phyloP scores from a whole-genome alignment of 1,140 invertebrate genomes.

The Meloidogyne floridensis region DNA sequence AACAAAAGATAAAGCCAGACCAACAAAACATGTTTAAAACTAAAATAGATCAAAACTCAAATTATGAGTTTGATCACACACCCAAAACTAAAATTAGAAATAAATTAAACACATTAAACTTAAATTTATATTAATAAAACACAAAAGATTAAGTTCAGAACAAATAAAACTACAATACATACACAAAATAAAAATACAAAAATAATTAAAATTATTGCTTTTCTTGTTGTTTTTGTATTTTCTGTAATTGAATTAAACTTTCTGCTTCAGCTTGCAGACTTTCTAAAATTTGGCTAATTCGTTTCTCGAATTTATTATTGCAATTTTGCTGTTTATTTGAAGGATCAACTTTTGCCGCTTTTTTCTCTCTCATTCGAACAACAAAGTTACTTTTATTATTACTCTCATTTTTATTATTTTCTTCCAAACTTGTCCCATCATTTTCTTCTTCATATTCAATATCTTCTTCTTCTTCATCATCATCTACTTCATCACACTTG shows the following conservation, averaged over 20 bases:
- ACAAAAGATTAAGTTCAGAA: background rate
- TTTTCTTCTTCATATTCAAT: background rate
- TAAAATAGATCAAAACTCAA: no score
- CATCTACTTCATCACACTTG: conserved; percentile 29
- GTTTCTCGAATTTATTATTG: conserved; percentile 52
- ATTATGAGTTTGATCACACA: no score
- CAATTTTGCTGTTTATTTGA: background rate
- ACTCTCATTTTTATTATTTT: background rate
- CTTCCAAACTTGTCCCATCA: background rate
- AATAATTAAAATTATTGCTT: conserved; percentile 16
- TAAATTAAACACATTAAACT: no score
- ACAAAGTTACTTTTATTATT: conserved; percentile 14
- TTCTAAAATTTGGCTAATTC: conserved; percentile 61
- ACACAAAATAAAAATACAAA: conserved; percentile 24
- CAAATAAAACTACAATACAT: conserved; percentile 8
- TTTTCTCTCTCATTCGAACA: conserved; percentile 20
- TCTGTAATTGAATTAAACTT: conserved; percentile 32
- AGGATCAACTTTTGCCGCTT: background rate
- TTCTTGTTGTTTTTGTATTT: conserved; percentile 13
- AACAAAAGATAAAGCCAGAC: no score
- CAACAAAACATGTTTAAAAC: no score
- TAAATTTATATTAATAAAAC: no score
- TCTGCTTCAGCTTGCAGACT: conserved; percentile 49
- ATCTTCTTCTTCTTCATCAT: conserved; percentile 1
- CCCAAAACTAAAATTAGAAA: background rate